Evolutionary conservation across 2,113 vertebrate genomes (phyloP).

Genomic region (Dasyprocta punctata): DNA sequence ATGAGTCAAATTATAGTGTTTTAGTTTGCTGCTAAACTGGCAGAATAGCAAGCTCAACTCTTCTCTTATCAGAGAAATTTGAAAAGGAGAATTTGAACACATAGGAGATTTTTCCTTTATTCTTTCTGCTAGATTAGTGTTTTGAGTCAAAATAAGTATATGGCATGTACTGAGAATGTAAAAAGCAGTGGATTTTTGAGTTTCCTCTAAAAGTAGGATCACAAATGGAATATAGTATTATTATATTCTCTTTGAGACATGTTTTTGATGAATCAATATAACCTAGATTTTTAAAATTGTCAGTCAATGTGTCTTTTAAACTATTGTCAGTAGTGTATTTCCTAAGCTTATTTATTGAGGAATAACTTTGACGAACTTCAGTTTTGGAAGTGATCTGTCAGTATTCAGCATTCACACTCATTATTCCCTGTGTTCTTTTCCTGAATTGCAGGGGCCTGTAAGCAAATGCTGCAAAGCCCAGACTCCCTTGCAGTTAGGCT

Average conservation of each 20-base stretch:
- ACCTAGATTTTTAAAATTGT: neutral
- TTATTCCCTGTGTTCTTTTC: neutral
- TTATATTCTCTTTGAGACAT: neutral
- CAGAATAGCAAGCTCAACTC: neutral
- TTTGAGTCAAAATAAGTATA: slow-evolving; percentile 21
- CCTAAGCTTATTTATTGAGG: neutral
- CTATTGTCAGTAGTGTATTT: neutral
- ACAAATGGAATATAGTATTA: neutral
- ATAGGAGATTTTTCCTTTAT: neutral
- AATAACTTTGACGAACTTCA: neutral
- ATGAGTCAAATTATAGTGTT: neutral
- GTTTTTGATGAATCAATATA: neutral
- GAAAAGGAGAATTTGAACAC: neutral
- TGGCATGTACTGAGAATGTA: neutral
- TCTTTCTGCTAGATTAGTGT: neutral
- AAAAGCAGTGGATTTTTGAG: neutral
- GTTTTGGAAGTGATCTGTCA: neutral
- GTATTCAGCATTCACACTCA: neutral
- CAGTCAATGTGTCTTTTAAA: neutral
- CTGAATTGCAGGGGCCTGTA: neutral
- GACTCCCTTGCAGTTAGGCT: neutral
- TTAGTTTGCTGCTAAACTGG: neutral
- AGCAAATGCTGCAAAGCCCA: neutral
- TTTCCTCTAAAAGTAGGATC: neutral
- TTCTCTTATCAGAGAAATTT: neutral